Evolutionary conservation across 2,113 vertebrate genomes (phyloP), one percentile per base, ranked within the genome.

Genomic region (Vimba vimba): DNA sequence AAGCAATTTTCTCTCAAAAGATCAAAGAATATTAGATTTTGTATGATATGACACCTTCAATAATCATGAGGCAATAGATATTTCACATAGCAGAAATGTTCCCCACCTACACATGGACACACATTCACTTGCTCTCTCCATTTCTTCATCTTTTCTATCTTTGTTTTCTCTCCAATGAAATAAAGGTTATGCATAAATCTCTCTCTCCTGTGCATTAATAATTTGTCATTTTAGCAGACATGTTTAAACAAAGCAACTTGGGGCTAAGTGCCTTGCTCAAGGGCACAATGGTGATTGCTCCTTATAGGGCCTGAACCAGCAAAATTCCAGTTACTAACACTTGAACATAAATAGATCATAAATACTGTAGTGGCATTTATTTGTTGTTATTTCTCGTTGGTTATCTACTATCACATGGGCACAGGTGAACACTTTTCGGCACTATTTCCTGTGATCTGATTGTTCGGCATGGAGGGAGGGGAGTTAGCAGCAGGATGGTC

Each of bases 111-210:
- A 23, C 33, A 39, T 2, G 13, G 30, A 33, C 64, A 39, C 2
- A 69, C 33, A 43, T 43, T 71, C 19, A 71, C 10, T 39, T n/a
- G 19, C 8, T 43, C 19, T 71, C 33, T 71, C 2, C 23, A 25
- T 60, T 59, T 60, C 66, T 33, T 19, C 17, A 5, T 19, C 52
- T 55, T 52, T 45, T 45, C 21, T 75, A 90, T 88, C 33, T 33
- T 43, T 74, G 33, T n/a, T 74, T 11, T 45, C 36, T 11, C 17
- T 36, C 19, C 36, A 74, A 17, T 68, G 21, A 45, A 2, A 71
- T 71, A 39, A 33, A 36, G 15, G 6, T 71, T 21, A 21, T 30
- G 13, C 11, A 64, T 64, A 27, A 64, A 25, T 64, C 27, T 69
- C 66, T 69, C 66, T 19, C 39, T 73, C 39, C 45, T n/a, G 69